Base-by-base conservation (phyloP, 2,888 invertebrate genomes). In the Microchrysa polita region DNA sequence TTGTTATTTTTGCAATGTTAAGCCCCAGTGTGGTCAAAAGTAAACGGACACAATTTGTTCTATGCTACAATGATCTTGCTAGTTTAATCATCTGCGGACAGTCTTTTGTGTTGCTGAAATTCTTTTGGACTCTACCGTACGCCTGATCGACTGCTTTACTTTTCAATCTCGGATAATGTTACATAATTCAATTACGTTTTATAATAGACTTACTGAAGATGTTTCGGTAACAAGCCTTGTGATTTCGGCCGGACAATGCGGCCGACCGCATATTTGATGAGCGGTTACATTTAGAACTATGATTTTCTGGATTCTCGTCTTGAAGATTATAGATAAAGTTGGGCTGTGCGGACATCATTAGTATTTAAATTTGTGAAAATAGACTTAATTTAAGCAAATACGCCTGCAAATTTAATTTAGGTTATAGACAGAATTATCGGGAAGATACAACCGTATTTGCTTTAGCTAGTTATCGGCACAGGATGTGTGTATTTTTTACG, bases 171-270 rank as follows among this genome's bases (percentile, higher is more conserved):
- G 65, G 74, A 67, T 74, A 65, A 72, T 72, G 72, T 74, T 74
- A 74, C 72, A 74, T 74, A 74, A 74, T 74, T 72, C 74, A 74
- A 74, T 74, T 74, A 74, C 52, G 42, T 20, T 48, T 63, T 40
- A 48, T 67, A 74, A 72, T 74, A 60, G 74, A 59, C 42, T 72
- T 72, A 60, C 59, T 23, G 22, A 14, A 42, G 69, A 69, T 18
- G n/a, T n/a, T 69, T 69, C 12, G 9, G 12, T n/a, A 18, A 55
- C 18, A 55, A 20, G 55, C 20, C 9, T 55, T 55, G 22, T 10
- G 22, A 59, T 10, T 14, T 22, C 5, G 22, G 57, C 2, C 23
- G 23, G 59, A 20, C 59, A 59, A 14, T 23, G n/a, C n/a, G 27
- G 27, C 7, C 27, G 27, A 34, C 27, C 27, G 27, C 27, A 34